These are phyloP conservation scores for Sitodiplosis mosellana DNA, from an alignment of 1,140 invertebrate species.

Conservation along the genomic window DNA sequence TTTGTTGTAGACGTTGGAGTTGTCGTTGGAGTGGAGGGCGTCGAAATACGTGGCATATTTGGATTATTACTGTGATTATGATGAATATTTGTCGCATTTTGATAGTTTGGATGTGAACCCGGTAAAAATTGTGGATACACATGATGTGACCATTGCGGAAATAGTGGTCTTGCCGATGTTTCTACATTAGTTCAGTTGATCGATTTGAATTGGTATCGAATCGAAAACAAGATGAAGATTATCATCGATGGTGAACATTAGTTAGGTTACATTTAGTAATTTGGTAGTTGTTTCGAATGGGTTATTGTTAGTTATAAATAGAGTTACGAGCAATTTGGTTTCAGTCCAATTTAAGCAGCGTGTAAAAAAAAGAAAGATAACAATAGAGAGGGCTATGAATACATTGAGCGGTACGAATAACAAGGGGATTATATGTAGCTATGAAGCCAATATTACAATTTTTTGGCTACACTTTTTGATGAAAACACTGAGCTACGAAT, in stretches of 20 bases:
- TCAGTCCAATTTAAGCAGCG: conserved; percentile 6
- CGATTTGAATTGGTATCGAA: background rate
- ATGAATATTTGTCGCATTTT: conserved; percentile 4
- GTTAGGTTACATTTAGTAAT: too few relatives aligned
- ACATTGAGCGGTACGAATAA: too few relatives aligned
- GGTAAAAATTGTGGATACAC: conserved; percentile 81
- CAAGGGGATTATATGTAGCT: too few relatives aligned
- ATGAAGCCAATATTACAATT: background rate
- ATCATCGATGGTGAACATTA: too few relatives aligned
- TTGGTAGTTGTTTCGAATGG: too few relatives aligned
- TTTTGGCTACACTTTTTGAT: conserved; percentile 1
- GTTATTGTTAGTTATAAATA: background rate
- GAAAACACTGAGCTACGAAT: too few relatives aligned
- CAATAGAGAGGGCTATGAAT: too few relatives aligned
- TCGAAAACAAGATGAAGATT: too few relatives aligned
- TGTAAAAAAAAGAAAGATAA: conserved; percentile 9
- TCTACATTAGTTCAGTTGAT: too few relatives aligned
- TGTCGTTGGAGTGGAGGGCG: background rate
- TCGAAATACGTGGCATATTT: conserved; percentile 7
- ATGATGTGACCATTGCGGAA: conserved; percentile 82
- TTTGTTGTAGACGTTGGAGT: background rate
- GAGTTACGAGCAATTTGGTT: background rate
- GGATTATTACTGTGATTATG: conserved; percentile 13
- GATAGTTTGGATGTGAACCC: conserved; percentile 52
- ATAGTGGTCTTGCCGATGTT: conserved; percentile 45